Base-by-base conservation (phyloP, 2,888 invertebrate species). In the Micoletzkya japonica region DNA sequence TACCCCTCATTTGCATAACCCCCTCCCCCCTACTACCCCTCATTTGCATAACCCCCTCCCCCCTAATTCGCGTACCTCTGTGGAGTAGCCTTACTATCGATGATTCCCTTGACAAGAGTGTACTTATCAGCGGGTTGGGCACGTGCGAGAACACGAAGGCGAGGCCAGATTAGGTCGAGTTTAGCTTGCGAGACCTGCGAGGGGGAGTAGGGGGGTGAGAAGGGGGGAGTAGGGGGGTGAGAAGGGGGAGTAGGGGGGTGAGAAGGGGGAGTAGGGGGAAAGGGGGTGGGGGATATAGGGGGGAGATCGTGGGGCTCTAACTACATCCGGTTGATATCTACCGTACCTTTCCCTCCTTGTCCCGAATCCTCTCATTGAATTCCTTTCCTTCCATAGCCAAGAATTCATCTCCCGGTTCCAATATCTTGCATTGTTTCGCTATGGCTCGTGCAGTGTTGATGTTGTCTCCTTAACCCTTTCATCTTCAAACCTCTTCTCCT, bases 371-470 rank as follows among this genome's bases (percentile, higher is more conserved):
- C 83, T 90, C 90, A 88, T 98, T 98, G 88, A 98, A 98, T 87
- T 98, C 97, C 87, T 95, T 95, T 79, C 97, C 97, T 87, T 98
- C 98, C 52, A 98, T 88, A 73, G 97, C 94, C 66, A 98, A 90
- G 88, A 93, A 96, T 87, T 97, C 95, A 86, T 96, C 95, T 76
- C 91, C 92, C 28, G 95, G 93, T 85, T 92, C 92, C 57, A 95
- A 87, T 81, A 98, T 98, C 74, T 96, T 96, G 87, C 98, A 99
- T 87, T 97, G 96, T 81, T 92, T 89, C 50, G 98, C 96, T 86
- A 98, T 99, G 72, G 97, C 96, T 72, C 95, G 90, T 52, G 97
- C 97, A 52, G 98, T 99, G 89, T 97, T 88, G 39, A 89, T 86
- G 75, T 89, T 88, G 80, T 88, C 88, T 34, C 88, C 88, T 3